Evolutionary conservation across 2,888 invertebrate genomes (phyloP).

Genomic region (Lissonota sp.): DNA sequence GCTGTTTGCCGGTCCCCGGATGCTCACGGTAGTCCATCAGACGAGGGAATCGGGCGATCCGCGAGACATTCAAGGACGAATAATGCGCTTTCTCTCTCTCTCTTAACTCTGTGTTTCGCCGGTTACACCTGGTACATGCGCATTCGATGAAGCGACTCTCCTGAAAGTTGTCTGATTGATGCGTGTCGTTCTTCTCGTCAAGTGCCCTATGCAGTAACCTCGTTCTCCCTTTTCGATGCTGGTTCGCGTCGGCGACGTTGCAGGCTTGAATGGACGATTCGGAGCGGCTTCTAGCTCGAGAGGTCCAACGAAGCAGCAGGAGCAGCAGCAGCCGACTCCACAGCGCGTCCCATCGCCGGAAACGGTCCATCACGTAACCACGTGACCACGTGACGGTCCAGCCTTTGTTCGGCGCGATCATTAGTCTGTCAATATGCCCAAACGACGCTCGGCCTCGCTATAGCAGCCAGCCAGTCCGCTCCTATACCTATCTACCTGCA

Average conservation of each 20-base stretch:
- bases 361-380: conserved; percentile 83
- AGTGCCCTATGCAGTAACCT: conserved; percentile 37
- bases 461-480: conserved; percentile 59
- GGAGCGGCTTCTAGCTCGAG: conserved; percentile 41
- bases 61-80: conserved; percentile 59
- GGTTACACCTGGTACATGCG: conserved; percentile 69
- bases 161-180: conserved; percentile 76
- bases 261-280: conserved; percentile 68
- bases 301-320: conserved; percentile 33
- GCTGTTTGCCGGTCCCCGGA: conserved; percentile 16
- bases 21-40: conserved; percentile 41
- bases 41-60: conserved; percentile 42
- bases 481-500: conserved; percentile 80
- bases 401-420: conserved; percentile 83
- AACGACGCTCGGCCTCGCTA: conserved; percentile 79
- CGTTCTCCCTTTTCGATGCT: conserved; percentile 20
- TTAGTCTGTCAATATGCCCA: conserved; percentile 84
- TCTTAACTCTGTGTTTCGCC: conserved; percentile 29
- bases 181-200: conserved; percentile 74
- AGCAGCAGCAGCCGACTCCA: conserved; percentile 67
- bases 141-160: conserved; percentile 62
- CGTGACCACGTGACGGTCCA: conserved; percentile 82
- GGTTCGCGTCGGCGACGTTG: conserved; percentile 56
- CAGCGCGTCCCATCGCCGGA: conserved; percentile 79
- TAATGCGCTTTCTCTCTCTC: conserved; percentile 45